Base-by-base conservation (phyloP, 2,113 vertebrate genomes). In the Oreotrochilus melanogaster region DNA sequence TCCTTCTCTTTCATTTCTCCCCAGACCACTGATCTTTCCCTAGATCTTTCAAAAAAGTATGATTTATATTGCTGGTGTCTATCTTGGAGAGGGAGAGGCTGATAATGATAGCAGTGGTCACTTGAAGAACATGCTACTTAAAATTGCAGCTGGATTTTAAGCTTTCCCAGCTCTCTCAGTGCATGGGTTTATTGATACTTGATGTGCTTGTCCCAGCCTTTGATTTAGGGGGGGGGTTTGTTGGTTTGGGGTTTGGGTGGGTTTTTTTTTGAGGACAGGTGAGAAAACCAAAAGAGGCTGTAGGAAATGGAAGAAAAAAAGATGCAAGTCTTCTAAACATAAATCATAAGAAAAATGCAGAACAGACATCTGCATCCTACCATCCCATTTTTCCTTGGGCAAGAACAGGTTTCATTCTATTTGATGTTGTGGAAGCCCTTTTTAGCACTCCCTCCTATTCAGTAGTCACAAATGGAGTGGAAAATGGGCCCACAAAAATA, bases 21-120 rank as follows among this genome's bases (percentile, higher is more conserved):
- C 48, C 61, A 88, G 94, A 48, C 24, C 72, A 76, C n/a, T 50
- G 82, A 74, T 89, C 91, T 79, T 94, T 83, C 82, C 48, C 64
- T 60, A 31, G 54, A 66, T 82, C 37, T 83, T 83, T 66, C 10
- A 42, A 70, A 72, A 72, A 69, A 73, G n/a, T 35, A 35, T 53
- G 15, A 57, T 73, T 84, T 81, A 3, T 91, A 14, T 50, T 91
- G 76, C 61, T 84, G 43, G 19, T 92, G 33, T 60, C 78, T 91
- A 0, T 43, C 60, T 83, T 28, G 7, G 73, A 83, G 82, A 84
- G 73, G 66, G 47, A 93, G 31, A 85, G 21, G 35, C 66, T 82
- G 66, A 6, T 82, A 66, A 42, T 47, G 64, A 5, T 35, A 53
- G 62, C 70, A 86, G 31, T 47, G 60, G 21, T 64, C 72, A 65